Evolutionary conservation across 2,113 vertebrate species (phyloP), one percentile per base, ranked within the genome.

Genomic region (Ailuropoda melanoleuca): DNA sequence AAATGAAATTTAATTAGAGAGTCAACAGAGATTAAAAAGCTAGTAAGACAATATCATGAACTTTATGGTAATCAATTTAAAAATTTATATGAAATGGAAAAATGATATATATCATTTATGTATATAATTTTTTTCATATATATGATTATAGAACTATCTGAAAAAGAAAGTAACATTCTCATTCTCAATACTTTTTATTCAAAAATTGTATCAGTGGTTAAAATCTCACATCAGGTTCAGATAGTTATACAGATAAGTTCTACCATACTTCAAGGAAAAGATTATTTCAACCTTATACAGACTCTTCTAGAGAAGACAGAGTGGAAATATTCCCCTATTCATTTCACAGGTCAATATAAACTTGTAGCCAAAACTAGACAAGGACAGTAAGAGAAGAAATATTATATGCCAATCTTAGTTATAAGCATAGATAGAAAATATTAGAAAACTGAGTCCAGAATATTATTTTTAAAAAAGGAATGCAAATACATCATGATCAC

Each of bases 371-470:
- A 91, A 96, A 50, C 26, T 29, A 96, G 75, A 91, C 39, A 82
- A 64, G 15, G 29, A 64, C 23, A 88, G 13, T 78, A 90, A 60
- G 14, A 90, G 26, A 93, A 91, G 43, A 72, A 83, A 68, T 78
- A 88, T 7, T 95, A 75, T 29, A 39, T 21, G 70, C 23, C 70
- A 80, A 58, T 34, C 68, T 80, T 60, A 92, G 11, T 90, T 83
- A 82, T 29, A 86, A 91, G 68, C 68, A 93, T 1, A 86, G 23
- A 92, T 81, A 90, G 58, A 90, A 94, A 92, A 64, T 13, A 72
- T 62, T 86, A 84, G 34, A 66, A 72, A 95, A 92, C 14, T 31
- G 56, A 88, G 7, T 46, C 4, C 1, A 48, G 21, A 9, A 48
- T 48, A 81, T 50, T 95, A 80, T 64, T 94, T 74, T 77, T 77